Evolutionary conservation across 2,113 vertebrate genomes (phyloP), one percentile per base, ranked within the genome.

Genomic region (Mirounga angustirostris): DNA sequence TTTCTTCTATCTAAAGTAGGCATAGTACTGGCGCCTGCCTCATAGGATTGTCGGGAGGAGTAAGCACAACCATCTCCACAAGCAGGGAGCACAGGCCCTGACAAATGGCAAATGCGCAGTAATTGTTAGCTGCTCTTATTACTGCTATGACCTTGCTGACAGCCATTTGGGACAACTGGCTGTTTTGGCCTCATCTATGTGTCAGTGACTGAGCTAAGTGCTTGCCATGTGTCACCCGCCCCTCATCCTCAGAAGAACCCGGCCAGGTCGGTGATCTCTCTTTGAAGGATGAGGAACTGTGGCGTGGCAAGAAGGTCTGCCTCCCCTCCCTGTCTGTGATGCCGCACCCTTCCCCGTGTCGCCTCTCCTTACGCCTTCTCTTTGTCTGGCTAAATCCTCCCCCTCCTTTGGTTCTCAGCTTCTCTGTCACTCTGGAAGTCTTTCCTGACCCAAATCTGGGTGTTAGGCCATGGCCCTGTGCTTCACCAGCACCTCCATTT

Each of bases 91-190:
- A n/a, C 1, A 46, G 52, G 71, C 56, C 21, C 59, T 73, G 73
- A 85, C 16, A 58, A 80, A 36, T 1, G 36, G 93, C 43, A 81
- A 84, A 84, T 2, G 33, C 52, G 28, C 26, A 21, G 2, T 78
- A 81, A 84, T 15, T 56, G 63, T 92, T 90, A 59, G 94, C 59
- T 74, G 76, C 90, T 90, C 43, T 50, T 36, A 46, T 80, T 33
- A 80, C 36, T 28, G 43, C 33, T 71, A 1, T 46, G 76, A 79
- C 58, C 83, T 93, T 89, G 69, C 89, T 16, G 46, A 97, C 87
- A 91, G 63, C 63, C 76, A n/a, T 73, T 69, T 7, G 4, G n/a
- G 78, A 63, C 89, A 73, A 40, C 24, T 9, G 54, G 74, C 36
- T 69, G 71, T 93, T 80, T 78, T 46, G 71, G 94, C 26, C 18